Evolutionary conservation across 2,113 vertebrate species (phyloP), one percentile per base, ranked within the genome.

Genomic region (Sinocyclocheilus anophthalmus): DNA sequence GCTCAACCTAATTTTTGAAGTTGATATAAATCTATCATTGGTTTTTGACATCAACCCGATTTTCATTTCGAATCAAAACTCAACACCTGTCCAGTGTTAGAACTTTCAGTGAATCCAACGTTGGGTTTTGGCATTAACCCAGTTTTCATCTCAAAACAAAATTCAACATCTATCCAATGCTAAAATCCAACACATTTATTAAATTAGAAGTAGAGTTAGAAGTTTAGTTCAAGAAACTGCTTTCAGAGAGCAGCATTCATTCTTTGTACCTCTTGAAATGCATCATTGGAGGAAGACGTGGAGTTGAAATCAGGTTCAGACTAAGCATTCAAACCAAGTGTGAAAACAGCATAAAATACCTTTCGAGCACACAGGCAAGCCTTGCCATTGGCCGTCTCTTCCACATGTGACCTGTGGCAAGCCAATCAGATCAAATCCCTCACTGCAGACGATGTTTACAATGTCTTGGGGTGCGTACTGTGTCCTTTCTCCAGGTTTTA

Each of bases 301-400:
- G n/a, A 63, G n/a, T 5, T 20, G 14, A 9, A 30, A 5, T 65
- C 4, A 26, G 24, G 24, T 30, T 65, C 24, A 45, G 4, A 39
- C 39, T 72, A 9, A 20, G 20, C 1, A 42, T 20, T 39, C 18
- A 42, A 24, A 76, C 39, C 10, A 9, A 33, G 65, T 2, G 30
- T 39, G 30, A 39, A 59, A 59, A 55, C 30, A 79, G 11, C 2
- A 13, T 39, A 7, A 53, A 63, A 63, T 65, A 65, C 78, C 78
- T 65, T 48, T 6, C 18, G 20, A 61, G 59, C 4, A 91, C 37
- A 59, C 53, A 1, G 88, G 88, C 26, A 81, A 33, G 26, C 7
- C 26, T 55, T 63, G 33, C 90, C 90, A 89, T 14, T 86, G 81
- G 53, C 88, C 77, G 1, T 91, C 11, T 20, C 65, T 20, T 39